Percentiles rank a stretch among this genome's conserved stretches.
Evolutionary conservation across 2,797 vertebrate genomes (phyloP).

Genomic region (Sebastes iracundus): DNA sequence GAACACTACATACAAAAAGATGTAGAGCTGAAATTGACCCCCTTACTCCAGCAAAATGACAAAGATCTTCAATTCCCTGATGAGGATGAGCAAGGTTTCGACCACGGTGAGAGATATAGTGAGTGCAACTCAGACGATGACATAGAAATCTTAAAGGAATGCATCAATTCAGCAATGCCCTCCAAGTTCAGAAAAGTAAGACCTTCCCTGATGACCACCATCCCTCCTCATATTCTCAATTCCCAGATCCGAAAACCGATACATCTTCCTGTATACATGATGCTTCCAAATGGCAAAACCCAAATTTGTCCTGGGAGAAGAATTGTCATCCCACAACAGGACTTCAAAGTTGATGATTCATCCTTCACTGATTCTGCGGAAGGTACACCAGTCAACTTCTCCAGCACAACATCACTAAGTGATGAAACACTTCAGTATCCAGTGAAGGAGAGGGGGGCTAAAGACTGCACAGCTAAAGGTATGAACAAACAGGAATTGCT

Average conservation of each 20-base stretch:
- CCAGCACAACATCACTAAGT: constrained; percentile 92
- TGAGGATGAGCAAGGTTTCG: constrained; percentile 79
- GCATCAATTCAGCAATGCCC: constrained; percentile 95
- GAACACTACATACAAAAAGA: constrained; percentile 98
- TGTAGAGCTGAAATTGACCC: constrained; percentile 94
- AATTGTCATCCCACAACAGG: constrained; percentile 79
- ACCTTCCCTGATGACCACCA: constrained; percentile 86
- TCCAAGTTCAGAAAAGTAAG: constrained; percentile 92
- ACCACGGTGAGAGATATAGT: constrained; percentile 83
- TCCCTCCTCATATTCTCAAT: constrained; percentile 84
- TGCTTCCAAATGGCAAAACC: constrained; percentile 89
- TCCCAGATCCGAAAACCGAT: constrained; percentile 85
- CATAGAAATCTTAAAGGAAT: constrained; percentile 95
- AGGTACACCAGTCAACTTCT: constrained; percentile 92
- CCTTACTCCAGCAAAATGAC: constrained; percentile 88
- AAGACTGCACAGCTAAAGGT: constrained; percentile 69
- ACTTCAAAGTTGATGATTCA: constrained; percentile 87
- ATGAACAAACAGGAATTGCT: constrained; percentile 75
- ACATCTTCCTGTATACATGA: constrained; percentile 93
- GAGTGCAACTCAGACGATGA: constrained; percentile 91
- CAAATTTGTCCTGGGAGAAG: constrained; percentile 79
- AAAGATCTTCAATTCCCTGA: constrained; percentile 82
- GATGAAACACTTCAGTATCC: constrained; percentile 93
- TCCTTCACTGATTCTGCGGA: constrained; percentile 93
- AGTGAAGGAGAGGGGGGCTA: constrained; percentile 76